Base-by-base conservation (phyloP, 1,140 invertebrate genomes). In the Rhynchophorus ferrugineus region DNA sequence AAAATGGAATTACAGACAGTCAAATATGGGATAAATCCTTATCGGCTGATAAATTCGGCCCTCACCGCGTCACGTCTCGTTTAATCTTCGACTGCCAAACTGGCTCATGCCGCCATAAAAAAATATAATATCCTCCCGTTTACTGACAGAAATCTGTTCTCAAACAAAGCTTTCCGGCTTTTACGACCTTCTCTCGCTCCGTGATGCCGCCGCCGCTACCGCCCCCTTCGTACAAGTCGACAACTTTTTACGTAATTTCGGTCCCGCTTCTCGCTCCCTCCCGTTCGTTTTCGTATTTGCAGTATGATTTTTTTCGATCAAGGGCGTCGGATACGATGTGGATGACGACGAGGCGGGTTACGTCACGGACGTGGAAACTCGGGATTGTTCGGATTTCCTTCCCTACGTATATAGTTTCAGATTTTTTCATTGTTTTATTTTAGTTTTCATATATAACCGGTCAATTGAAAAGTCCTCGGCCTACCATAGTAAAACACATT, bases 221-320 rank as follows among this genome's bases (percentile, higher is more conserved):
- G n/a, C n/a, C 37, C 46, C 46, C 20, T 49, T 37, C 38, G 18
- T 41, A 20, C 18, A 41, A 14, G 8, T 11, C 46, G 36, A 39
- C 46, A 49, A 49, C 46, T 49, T 49, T 49, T 49, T 49, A 49
- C 46, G 24, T 37, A 49, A 49, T 49, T 49, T 49, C 21, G 46
- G 46, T 39, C n/a, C n/a, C 46, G 35, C 20, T 49, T 47, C 24
- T 34, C 37, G 20, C 38, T 37, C 46, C 46, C 46, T 49, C 20
- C 37, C 36, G 21, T 49, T 49, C 46, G 13, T 19, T 21, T 18
- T 49, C 16, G 17, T 49, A 35, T 46, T 49, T 39, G 18, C 33
- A 29, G 43, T 44, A n/a, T 44, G 20, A n/a, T 39, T 41, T 47
- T 47, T 35, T 41, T 35, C 18, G 14, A 34, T 13, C 35, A 9